These are phyloP conservation scores for Cyphomyrus discorhynchus DNA, from an alignment of 2,113 vertebrate species.

Conservation along the genomic window DNA sequence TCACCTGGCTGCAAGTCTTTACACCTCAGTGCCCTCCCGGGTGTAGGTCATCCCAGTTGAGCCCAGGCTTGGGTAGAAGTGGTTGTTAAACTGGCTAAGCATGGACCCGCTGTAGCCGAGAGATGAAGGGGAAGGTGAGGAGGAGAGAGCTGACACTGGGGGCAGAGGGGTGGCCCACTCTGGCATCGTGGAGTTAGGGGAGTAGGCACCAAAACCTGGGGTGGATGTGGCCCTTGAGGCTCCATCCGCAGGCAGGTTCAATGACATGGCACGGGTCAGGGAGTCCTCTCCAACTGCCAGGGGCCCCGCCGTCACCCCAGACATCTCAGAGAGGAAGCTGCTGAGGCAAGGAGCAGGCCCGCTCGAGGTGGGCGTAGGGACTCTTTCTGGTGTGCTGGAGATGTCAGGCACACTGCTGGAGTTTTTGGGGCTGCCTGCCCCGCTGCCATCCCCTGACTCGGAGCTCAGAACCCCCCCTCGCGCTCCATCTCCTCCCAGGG, in stretches of 20 bases:
- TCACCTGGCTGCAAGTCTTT: slow-evolving; percentile 9
- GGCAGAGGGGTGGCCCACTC: slow-evolving; percentile 71
- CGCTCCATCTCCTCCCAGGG: slow-evolving; percentile 45
- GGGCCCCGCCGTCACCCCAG: slow-evolving; percentile 66
- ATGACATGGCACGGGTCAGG: slow-evolving; percentile 56
- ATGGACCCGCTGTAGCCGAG: slow-evolving; percentile 73
- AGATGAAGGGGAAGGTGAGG: slow-evolving; percentile 60
- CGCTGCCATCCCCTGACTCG: slow-evolving; percentile 68
- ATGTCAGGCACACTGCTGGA: slow-evolving; percentile 54
- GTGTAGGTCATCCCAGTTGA: slow-evolving; percentile 69
- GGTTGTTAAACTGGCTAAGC: slow-evolving; percentile 78
- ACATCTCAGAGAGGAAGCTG: slow-evolving; percentile 88
- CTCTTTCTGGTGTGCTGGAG: slow-evolving; percentile 67
- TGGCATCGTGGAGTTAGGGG: slow-evolving; percentile 63
- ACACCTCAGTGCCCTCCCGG: slow-evolving; percentile 87
- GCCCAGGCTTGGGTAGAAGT: slow-evolving; percentile 78
- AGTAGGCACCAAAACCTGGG: slow-evolving; percentile 70
- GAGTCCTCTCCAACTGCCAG: slow-evolving; percentile 60
- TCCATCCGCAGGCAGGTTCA: slow-evolving; percentile 72
- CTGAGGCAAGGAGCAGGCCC: slow-evolving; percentile 70
- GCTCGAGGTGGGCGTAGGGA: slow-evolving; percentile 59
- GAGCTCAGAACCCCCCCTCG: slow-evolving; percentile 45
- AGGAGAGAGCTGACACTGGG: slow-evolving; percentile 60
- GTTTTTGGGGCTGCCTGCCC: slow-evolving; percentile 62
- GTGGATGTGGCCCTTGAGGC: slow-evolving; percentile 71